Percentiles rank a stretch among this genome's conserved stretches.
These are phyloP conservation scores for Ianthella basta DNA, from an alignment of 37 sponge, comb jelly and placozoan genomes.

Conservation along the genomic window DNA sequence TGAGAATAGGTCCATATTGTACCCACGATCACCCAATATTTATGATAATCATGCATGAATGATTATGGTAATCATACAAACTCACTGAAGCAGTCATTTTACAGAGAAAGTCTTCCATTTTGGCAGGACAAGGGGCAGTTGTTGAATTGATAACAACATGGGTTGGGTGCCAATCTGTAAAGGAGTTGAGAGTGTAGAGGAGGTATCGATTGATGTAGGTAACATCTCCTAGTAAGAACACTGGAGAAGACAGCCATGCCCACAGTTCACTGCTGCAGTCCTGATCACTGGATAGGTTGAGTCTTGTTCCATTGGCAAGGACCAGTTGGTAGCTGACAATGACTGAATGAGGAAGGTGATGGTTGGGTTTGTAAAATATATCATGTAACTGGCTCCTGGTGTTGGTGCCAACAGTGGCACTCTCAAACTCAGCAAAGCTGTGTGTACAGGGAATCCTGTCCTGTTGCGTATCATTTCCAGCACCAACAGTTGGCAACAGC, in stretches of 20 bases:
- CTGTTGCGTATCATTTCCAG: no score
- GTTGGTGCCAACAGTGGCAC: no score
- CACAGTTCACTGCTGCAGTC: neutral
- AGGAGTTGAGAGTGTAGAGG: neutral
- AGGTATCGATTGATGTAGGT: neutral
- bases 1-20: no score
- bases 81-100: constrained; percentile 14
- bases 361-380: neutral
- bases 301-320: neutral
- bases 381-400: neutral
- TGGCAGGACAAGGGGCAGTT: neutral
- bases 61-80: no score
- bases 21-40: no score
- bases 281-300: constrained; percentile 1
- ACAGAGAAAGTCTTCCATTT: neutral
- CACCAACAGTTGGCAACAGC: no score
- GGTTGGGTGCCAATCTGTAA: neutral
- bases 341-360: constrained; percentile 1
- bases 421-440: neutral
- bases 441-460: neutral
- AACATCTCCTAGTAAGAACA: neutral
- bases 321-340: neutral
- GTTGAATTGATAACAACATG: neutral
- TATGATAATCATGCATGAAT: no score
- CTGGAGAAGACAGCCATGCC: neutral